Base-by-base conservation (phyloP, 2,888 invertebrate genomes). In the Drosophila affinis region DNA sequence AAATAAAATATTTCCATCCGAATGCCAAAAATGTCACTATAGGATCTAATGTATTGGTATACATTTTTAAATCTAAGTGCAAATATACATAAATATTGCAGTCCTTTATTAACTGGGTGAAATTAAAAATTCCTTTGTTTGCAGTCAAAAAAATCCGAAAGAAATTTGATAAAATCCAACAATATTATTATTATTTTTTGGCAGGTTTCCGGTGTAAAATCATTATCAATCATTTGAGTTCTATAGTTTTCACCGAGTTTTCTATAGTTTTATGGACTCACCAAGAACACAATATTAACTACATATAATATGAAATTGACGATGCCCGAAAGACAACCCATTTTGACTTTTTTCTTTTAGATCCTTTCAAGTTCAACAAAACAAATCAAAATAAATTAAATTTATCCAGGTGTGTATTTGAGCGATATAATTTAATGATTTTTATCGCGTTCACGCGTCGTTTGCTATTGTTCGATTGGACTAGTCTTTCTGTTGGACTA, bases 281-380 rank as follows among this genome's bases (percentile, higher is more conserved):
- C 91, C 91, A 91, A 58, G 82, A 91, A 91, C 56, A 91, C 75
- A n/a, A 91, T 70, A 79, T 91, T 91, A 58, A 90, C 77, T 39
- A 90, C 45, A 64, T 89, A 91, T 17, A 91, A 72, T 70, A 91
- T 78, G 61, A 91, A 88, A 82, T 91, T 91, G 14, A 90, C 72
- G 65, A 91, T 73, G 62, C 87, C 81, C 34, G 85, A 84, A 44
- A 88, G 18, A 63, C 88, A 91, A 75, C 90, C 88, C 91, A 91
- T 91, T 76, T 83, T 90, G 69, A 55, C 44, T 49, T 34, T 34
- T 62, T 78, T 76, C 64, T 49, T 12, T 21, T 3, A 24, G 24
- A 39, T 18, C 21, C 32, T 52, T 32, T 39, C 10, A 24, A 21
- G 32, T 57, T 18, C 7, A 27, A 3, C 10, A 9, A 21, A 53